Percentiles rank a stretch among this genome's conserved stretches.
phyloP scores from a whole-genome alignment of 2,797 vertebrate genomes.

The Mus caroli region DNA sequence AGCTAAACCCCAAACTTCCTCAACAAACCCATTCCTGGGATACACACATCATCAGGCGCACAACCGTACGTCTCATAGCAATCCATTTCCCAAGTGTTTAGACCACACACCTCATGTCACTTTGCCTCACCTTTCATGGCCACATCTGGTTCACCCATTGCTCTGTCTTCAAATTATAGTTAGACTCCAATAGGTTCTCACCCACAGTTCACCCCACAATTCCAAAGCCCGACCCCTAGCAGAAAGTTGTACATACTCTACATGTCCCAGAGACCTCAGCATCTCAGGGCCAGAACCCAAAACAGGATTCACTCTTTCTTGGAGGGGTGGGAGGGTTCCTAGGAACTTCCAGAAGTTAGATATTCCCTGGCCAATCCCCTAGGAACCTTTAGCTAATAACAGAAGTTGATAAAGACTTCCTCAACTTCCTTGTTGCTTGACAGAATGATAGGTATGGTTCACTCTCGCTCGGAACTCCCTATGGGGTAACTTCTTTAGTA shows the following conservation, averaged over 20 bases:
- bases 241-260: no score
- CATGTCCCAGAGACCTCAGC: not conserved
- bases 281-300: no score
- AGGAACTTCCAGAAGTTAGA: no score
- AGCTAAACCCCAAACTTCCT: not conserved
- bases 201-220: not conserved
- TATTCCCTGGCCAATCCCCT: no score
- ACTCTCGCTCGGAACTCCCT: not conserved
- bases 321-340: not conserved
- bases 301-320: not conserved
- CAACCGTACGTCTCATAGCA: not conserved
- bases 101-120: not conserved
- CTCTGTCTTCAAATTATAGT: not conserved
- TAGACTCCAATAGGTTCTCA: not conserved
- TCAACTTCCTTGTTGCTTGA: no score
- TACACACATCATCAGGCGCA: no score
- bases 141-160: no score
- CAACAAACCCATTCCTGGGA: not conserved
- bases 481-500: fast-evolving
- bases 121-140: not conserved
- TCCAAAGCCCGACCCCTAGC: not conserved
- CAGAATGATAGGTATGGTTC: not conserved
- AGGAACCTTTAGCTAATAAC: not conserved
- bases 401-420: not conserved
- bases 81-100: not conserved